Percentiles rank a stretch among this genome's conserved stretches.
Evolutionary conservation across 2,797 vertebrate species (phyloP).

Genomic region (Argyrosomus regius): DNA sequence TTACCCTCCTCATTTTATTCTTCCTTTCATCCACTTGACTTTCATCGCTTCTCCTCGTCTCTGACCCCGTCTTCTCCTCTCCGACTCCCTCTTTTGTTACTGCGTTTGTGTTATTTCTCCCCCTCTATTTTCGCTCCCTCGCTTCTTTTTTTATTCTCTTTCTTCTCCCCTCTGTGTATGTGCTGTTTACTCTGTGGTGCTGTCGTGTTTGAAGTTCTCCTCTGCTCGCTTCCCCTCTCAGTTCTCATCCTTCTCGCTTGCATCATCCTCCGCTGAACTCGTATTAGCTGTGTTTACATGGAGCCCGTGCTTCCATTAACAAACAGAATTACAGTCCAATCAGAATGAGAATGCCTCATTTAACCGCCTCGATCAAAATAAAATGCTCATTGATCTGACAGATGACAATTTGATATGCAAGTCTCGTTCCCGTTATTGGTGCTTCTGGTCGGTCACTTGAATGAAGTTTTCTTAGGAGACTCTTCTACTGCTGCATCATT

Average conservation of each 20-base stretch:
- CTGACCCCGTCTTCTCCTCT: neutral
- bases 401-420: conserved; percentile 29
- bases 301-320: conserved; percentile 26
- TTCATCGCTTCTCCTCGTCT: neutral
- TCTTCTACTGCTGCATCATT: conserved; percentile 25
- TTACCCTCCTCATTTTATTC: neutral
- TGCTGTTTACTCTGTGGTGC: conserved; percentile 14
- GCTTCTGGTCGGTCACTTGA: neutral
- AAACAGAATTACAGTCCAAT: conserved; percentile 33
- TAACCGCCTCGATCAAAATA: conserved; percentile 27
- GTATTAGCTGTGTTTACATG: conserved; percentile 31
- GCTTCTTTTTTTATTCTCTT: neutral
- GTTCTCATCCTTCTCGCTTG: neutral
- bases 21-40: conserved; percentile 25
- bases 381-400: conserved; percentile 23
- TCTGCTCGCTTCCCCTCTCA: neutral
- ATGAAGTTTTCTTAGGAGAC: conserved; percentile 16
- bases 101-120: neutral
- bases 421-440: neutral
- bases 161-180: neutral
- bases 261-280: neutral
- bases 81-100: neutral
- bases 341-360: conserved; percentile 37
- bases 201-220: conserved; percentile 25
- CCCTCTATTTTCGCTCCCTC: neutral